Conservation (phyloP, 2,113 vertebrate genomes). For the Myotis yumanensis region DNA sequence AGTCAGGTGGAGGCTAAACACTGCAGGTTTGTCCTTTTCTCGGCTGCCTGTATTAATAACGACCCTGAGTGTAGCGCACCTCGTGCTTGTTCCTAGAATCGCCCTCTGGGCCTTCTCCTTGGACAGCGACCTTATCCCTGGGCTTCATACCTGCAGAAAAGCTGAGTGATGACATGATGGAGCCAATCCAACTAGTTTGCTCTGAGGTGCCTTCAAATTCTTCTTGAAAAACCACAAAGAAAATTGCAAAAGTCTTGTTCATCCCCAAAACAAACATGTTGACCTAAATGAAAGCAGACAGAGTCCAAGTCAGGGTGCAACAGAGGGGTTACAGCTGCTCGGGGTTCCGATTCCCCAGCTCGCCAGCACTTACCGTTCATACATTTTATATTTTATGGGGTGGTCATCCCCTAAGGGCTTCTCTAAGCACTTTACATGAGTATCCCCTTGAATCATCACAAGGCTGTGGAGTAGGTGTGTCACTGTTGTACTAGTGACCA, state of each 20-base stretch:
- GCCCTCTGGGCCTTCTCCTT: not conserved
- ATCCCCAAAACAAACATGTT: slow-evolving; percentile 93
- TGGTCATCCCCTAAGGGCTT: not conserved
- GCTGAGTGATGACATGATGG: slow-evolving; percentile 93
- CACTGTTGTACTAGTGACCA: not conserved
- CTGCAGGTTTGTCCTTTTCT: not conserved
- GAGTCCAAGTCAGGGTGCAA: not conserved
- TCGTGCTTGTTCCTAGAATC: not conserved
- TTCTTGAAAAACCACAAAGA: slow-evolving; percentile 95
- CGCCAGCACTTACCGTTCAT: not conserved
- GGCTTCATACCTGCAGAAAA: slow-evolving; percentile 89
- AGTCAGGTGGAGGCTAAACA: not conserved
- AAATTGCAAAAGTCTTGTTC: slow-evolving; percentile 94
- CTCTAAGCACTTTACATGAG: not conserved
- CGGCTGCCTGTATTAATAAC: not conserved
- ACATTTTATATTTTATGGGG: not conserved
- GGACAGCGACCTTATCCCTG: not conserved
- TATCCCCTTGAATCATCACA: not conserved
- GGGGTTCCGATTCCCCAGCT: not conserved
- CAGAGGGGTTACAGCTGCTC: not conserved
- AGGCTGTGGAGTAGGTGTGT: not conserved
- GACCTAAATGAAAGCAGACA: slow-evolving; percentile 84
- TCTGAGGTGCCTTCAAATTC: slow-evolving; percentile 91
- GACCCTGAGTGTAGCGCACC: not conserved
- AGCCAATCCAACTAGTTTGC: slow-evolving; percentile 94